Evolutionary conservation across 2,888 invertebrate genomes (phyloP).

Genomic region (Nephrotoma guestfalica): DNA sequence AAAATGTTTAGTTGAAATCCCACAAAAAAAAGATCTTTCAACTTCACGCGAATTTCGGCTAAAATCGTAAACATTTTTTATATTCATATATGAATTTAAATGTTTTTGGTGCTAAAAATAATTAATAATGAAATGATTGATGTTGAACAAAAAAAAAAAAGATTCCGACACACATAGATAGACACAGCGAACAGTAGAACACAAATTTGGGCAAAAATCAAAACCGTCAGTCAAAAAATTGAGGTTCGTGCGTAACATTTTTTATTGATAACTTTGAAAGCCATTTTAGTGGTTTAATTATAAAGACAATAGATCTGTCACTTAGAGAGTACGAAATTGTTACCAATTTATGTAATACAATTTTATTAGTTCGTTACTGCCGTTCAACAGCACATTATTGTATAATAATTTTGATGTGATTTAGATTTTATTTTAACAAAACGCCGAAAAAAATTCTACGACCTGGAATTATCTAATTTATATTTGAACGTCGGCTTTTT

Average conservation of each 20-base stretch:
- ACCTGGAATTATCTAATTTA: conserved; percentile 1
- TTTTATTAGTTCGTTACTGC: background rate
- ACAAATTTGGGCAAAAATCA: background rate
- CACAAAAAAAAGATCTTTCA: background rate
- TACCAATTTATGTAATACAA: background rate
- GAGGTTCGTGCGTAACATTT: background rate
- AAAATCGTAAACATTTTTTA: background rate
- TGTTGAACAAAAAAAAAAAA: background rate
- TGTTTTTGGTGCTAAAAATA: conserved; percentile 3
- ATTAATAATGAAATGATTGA: conserved; percentile 4
- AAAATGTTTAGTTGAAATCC: background rate
- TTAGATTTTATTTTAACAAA: background rate
- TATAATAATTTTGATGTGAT: background rate
- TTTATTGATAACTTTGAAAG: background rate
- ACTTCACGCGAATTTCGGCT: background rate
- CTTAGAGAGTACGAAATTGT: background rate
- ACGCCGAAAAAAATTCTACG: background rate
- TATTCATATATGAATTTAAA: background rate
- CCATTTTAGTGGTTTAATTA: background rate
- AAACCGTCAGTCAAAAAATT: background rate
- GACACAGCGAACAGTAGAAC: background rate
- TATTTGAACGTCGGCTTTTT: background rate
- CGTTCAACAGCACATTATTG: background rate
- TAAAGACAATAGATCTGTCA: background rate
- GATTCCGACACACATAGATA: background rate